Evolutionary conservation across 1,140 invertebrate species (phyloP).

Genomic region (Bombus waltoni): DNA sequence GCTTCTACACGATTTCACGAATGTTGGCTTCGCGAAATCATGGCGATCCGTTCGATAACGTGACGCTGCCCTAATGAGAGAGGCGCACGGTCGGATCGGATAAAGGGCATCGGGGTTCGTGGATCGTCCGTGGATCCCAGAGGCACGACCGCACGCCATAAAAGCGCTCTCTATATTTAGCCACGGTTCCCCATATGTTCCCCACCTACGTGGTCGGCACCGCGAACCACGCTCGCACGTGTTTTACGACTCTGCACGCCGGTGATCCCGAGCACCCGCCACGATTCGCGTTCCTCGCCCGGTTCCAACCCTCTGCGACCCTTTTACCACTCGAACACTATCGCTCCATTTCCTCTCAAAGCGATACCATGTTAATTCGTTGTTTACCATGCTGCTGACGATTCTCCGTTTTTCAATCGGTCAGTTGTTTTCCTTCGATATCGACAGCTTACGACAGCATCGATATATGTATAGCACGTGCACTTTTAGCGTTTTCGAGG

Average conservation of each 20-base stretch:
- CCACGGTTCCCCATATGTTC: conserved; percentile 41
- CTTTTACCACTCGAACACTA: not conserved
- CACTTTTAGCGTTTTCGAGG: too few species aligned
- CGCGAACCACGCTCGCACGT: conserved; percentile 27
- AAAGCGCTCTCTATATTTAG: conserved; percentile 71
- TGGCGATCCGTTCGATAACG: conserved; percentile 49
- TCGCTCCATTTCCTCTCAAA: conserved; percentile 10
- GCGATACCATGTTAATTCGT: not conserved
- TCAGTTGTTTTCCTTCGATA: too few species aligned
- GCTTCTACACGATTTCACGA: conserved; percentile 4
- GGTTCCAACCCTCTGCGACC: conserved; percentile 36
- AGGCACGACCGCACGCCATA: conserved; percentile 65
- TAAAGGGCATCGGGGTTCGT: conserved; percentile 63
- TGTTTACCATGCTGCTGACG: not conserved
- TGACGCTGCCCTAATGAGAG: conserved; percentile 60
- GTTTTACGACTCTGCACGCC: conserved; percentile 51
- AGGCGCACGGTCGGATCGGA: conserved; percentile 48
- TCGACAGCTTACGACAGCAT: too few species aligned
- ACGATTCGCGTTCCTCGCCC: conserved; percentile 1
- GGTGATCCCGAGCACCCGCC: not conserved
- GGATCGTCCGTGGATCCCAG: conserved; percentile 52
- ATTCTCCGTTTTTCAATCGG: not conserved
- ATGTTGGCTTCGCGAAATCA: conserved; percentile 43
- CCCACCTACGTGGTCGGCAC: conserved; percentile 44
- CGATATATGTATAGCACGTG: too few species aligned